Base-by-base conservation (phyloP, 1,140 invertebrate species). In the Hyphantria cunea region DNA sequence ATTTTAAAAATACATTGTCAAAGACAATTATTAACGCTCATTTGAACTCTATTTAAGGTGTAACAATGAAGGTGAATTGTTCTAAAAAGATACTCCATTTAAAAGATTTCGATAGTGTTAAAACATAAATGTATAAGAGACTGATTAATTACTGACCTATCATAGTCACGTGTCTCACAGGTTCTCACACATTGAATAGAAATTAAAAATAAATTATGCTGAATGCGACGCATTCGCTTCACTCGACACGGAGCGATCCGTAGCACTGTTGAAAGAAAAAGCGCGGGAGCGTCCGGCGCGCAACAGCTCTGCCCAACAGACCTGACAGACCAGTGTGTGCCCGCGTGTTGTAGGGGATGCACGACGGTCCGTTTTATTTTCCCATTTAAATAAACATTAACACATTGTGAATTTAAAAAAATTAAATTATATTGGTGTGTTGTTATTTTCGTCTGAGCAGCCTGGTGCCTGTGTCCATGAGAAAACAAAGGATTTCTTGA, bases 401-500 rank as follows among this genome's bases (percentile, higher is more conserved):
- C 58, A 52, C 34, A 58, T 31, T 31, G 68, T 68, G 59, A 25
- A 61, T 55, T 63, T 41, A 45, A 41, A 48, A 55, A n/a, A 39
- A 8, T 15, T 53, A 53, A n/a, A 41, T 32, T 37, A 33, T 32
- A 64, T 37, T 47, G 41, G 61, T 68, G 61, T 56, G n/a, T 60
- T 67, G 64, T 66, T 64, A 64, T 56, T 56, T 56, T 52, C 17
- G 31, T 53, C 64, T 53, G 39, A 45, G 13, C 44, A 49, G 34
- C 13, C 55, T 39, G n/a, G 44, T 39, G 55, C 8, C 34, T 5
- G 32, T 39, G 9, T 56, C 49, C 48, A 47, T 53, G 58, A 49
- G 33, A 51, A 66, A 61, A 63, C 68, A 61, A 64, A 66, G 69
- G 69, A 72, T 72, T 64, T 60, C 34, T 13, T 5, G 6, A 55